These are phyloP conservation scores for Heliconius melpomene DNA, from an alignment of 1,140 invertebrate genomes.

Conservation along the genomic window DNA sequence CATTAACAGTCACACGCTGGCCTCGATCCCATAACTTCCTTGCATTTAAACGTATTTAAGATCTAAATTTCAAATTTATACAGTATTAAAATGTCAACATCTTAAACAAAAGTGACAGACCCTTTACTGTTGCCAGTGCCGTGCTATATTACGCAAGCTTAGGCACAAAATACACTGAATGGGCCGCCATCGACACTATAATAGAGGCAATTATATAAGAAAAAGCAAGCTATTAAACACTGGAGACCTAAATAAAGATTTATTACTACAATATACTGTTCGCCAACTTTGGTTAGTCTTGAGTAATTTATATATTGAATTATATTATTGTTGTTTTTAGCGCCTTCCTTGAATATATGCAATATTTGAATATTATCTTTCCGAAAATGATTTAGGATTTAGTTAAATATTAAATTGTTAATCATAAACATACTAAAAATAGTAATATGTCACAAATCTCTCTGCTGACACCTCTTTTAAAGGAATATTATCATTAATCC, in stretches of 20 bases:
- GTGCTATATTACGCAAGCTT: slow-evolving; percentile 15
- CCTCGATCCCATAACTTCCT: neutral
- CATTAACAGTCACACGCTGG: neutral
- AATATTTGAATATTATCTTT: too few relatives aligned
- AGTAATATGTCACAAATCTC: too few relatives aligned
- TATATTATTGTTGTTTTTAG: neutral
- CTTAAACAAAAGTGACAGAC: slow-evolving; percentile 17
- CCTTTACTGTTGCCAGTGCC: slow-evolving; percentile 11
- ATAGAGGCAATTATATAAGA: slow-evolving; percentile 17
- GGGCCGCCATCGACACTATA: slow-evolving; percentile 16
- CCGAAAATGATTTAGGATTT: too few relatives aligned
- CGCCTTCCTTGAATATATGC: too few relatives aligned
- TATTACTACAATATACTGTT: neutral
- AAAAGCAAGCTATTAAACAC: slow-evolving; percentile 1
- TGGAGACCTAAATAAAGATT: slow-evolving; percentile 12
- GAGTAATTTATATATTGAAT: neutral
- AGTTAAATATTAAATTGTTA: too few relatives aligned
- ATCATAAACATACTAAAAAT: too few relatives aligned
- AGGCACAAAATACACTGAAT: slow-evolving; percentile 21
- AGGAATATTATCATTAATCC: too few relatives aligned
- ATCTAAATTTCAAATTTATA: slow-evolving; percentile 9
- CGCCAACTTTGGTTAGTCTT: neutral
- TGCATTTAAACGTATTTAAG: neutral
- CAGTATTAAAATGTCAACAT: slow-evolving; percentile 30
- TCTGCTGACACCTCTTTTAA: too few relatives aligned